A percentile compares a stretch with the other conserved stretches of the same genome.
Conservation (phyloP, 2,888 invertebrate genomes). For the Deilephila porcellus region DNA sequence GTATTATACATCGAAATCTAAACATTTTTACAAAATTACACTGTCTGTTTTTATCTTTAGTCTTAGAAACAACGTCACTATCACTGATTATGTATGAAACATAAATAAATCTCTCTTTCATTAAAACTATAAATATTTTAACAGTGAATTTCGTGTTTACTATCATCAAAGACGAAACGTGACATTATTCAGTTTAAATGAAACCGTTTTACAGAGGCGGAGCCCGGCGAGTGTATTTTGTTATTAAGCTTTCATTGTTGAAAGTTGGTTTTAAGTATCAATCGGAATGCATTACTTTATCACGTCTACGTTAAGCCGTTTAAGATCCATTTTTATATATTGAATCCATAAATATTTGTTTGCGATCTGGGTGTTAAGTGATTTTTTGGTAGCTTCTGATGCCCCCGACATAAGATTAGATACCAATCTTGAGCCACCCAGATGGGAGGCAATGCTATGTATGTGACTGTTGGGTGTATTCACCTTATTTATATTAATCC, state of each 20-base stretch:
- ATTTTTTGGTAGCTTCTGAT: too few species aligned
- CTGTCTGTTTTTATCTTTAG: not conserved
- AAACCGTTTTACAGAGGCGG: not conserved
- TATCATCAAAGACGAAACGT: constrained; percentile 1
- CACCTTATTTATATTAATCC: too few species aligned
- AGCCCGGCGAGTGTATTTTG: not conserved
- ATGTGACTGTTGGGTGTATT: too few species aligned
- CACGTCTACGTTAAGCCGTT: not conserved
- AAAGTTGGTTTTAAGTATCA: not conserved
- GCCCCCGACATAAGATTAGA: too few species aligned
- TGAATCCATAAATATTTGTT: too few species aligned
- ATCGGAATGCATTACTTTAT: not conserved
- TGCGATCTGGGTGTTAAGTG: too few species aligned
- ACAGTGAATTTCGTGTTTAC: constrained; percentile 5
- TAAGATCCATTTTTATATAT: not conserved
- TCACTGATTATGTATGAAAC: not conserved
- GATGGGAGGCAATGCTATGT: too few species aligned
- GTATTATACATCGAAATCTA: too few species aligned
- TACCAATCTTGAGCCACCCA: too few species aligned
- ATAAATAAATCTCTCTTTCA: not conserved
- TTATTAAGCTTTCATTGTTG: constrained; percentile 1
- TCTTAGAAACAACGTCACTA: not conserved
- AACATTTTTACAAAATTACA: not conserved
- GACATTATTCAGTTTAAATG: not conserved
- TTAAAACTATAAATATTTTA: constrained; percentile 10